Evolutionary conservation across 1,140 invertebrate genomes (phyloP), one percentile per base, ranked within the genome.

Genomic region (Cherax destructor): DNA sequence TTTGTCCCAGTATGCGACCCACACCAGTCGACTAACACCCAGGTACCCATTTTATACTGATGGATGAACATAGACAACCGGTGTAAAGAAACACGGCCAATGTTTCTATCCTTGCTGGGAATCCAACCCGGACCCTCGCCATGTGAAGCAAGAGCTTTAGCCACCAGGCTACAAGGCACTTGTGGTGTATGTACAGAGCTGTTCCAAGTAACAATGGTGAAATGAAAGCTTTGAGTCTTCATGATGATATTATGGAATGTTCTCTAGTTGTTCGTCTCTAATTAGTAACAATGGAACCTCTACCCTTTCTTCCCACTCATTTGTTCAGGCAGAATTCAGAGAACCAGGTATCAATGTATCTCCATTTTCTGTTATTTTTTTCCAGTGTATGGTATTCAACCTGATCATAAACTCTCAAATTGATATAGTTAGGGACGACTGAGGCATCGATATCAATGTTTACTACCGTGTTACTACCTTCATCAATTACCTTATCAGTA

Each of bases 251-350:
- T 72, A 85, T 47, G 30, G 69, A 41, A 41, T 41, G 30, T 41
- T 41, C 30, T 41, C 30, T 41, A 41, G 30, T 41, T 41, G 30
- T 41, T 0, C 30, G 2, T 41, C 30, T 41, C 30, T 41, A 41
- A 41, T 41, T 41, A 41, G 30, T 41, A 41, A 41, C 30, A 41
- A 41, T 41, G 30, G 30, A 41, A 41, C 2, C 30, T 41, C 21
- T 84, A 56, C 56, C 83, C 79, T 84, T 84, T 6, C 16, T 65
- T 7, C 65, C 65, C 83, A 84, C 13, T n/a, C 59, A 69, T 65
- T 84, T 84, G 61, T 84, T 50, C 83, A 84, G 52, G 47, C 4
- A 84, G 56, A 56, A n/a, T 84, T 84, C 50, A 84, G 61, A 3
- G 52, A 84, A 50, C 52, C 83, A 84, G 61, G 83, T 30, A 84